Evolutionary conservation across 2,888 invertebrate species (phyloP).

Genomic region (Octonoba sinensis): DNA sequence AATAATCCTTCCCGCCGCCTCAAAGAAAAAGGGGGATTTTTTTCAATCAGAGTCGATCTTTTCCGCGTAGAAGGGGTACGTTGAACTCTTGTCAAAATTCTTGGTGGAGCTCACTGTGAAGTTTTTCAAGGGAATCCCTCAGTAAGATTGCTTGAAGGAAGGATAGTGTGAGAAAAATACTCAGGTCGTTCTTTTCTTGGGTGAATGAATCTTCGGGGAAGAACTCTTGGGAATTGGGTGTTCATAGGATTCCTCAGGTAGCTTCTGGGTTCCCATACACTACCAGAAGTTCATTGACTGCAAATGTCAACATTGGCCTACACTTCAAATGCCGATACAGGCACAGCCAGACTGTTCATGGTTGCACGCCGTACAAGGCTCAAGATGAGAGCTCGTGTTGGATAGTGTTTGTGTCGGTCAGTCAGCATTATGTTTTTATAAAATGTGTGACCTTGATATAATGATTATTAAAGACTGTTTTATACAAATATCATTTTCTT

Average conservation of each 20-base stretch:
- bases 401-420: neutral
- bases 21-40: slow-evolving; percentile 21
- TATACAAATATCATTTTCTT: no score
- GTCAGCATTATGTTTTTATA: no score
- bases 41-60: slow-evolving; percentile 20
- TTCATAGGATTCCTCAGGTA: slow-evolving; percentile 35
- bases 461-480: no score
- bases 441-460: no score
- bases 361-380: neutral
- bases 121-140: slow-evolving; percentile 23
- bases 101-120: no score
- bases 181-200: slow-evolving; percentile 53
- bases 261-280: slow-evolving; percentile 33
- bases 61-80: slow-evolving; percentile 40
- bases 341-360: no score
- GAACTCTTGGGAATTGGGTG: neutral
- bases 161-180: slow-evolving; percentile 45
- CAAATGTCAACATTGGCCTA: slow-evolving; percentile 55
- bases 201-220: neutral
- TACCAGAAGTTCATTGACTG: slow-evolving; percentile 54
- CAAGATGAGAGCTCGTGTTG: neutral
- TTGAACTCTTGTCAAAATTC: slow-evolving; percentile 35
- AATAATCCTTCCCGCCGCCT: slow-evolving; percentile 42
- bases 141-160: slow-evolving; percentile 8
- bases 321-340: slow-evolving; percentile 53